Base-by-base conservation (phyloP, 2,797 vertebrate species). In the Anisognathus igniventris region DNA sequence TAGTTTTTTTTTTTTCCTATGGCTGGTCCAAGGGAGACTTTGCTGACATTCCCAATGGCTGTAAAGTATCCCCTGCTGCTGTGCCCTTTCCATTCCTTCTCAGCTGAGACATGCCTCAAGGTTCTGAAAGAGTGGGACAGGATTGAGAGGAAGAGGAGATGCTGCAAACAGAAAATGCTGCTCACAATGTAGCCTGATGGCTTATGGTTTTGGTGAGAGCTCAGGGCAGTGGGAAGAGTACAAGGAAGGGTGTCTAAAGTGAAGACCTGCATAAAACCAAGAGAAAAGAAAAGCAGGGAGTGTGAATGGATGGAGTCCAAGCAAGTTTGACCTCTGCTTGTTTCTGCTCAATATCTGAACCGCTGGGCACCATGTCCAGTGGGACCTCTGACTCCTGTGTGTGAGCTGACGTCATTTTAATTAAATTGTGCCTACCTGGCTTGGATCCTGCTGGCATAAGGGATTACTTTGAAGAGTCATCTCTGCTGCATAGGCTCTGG, bases 391-490 rank as follows among this genome's bases (percentile, higher is more conserved):
- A 75, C 73, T 95, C 44, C 68, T 80, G 47, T 4, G 2, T 67
- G 71, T 37, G 73, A 84, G 51, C 76, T 94, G 87, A 94, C 1
- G 14, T 96, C 6, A 64, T 65, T 92, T 94, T 83, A 87, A 95
- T 96, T 93, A 91, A 95, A 94, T 91, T 80, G 58, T 86, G 47
- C 78, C 91, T 96, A 88, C 82, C 92, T 88, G 96, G 87, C 81
- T 94, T 72, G n/a, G 9, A 90, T 92, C 62, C 66, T 92, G 72
- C 89, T 83, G 81, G 61, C 7, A 3, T 91, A 62, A 72, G 58
- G 27, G 44, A 39, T 93, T 94, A 66, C 93, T 87, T 61, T 75
- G 86, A 88, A 83, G 86, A 92, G 84, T 95, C 68, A 83, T 45
- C 87, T 85, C 31, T 57, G 54, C 68, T 78, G 62, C 40, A 23